Percentiles rank a stretch among this genome's conserved stretches.
Evolutionary conservation across 2,797 vertebrate species (phyloP).

Genomic region (Phyllotis vaccarum): DNA sequence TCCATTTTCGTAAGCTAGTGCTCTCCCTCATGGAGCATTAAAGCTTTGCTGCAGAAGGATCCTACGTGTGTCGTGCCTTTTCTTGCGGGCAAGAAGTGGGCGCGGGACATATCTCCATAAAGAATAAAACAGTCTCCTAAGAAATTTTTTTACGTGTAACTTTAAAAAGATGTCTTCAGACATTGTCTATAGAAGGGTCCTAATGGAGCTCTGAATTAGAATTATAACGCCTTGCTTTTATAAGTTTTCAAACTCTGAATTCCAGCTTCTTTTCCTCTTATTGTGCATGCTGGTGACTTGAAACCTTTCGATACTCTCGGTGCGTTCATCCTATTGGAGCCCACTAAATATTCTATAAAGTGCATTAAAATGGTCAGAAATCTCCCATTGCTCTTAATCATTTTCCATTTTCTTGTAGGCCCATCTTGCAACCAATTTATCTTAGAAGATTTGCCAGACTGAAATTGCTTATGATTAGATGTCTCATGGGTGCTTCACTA

Average conservation of each 20-base stretch:
- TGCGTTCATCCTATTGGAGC: background rate
- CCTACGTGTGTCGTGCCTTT: too few species aligned
- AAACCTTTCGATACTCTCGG: constrained; percentile 22
- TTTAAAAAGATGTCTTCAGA: background rate
- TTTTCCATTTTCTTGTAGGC: background rate
- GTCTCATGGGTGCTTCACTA: background rate
- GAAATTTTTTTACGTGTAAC: constrained; percentile 38
- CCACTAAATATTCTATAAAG: background rate
- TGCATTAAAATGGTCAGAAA: background rate
- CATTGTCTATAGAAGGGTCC: background rate
- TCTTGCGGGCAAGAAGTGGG: too few species aligned
- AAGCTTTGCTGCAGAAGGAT: too few species aligned
- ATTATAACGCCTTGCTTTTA: background rate
- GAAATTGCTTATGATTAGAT: constrained; percentile 40
- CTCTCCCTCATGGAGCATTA: too few species aligned
- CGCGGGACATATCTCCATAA: too few species aligned
- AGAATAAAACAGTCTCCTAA: constrained; percentile 23
- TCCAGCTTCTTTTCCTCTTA: background rate
- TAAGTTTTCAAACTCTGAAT: constrained; percentile 43
- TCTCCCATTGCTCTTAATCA: background rate
- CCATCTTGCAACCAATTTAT: constrained; percentile 16
- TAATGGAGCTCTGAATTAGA: background rate
- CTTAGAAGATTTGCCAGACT: constrained; percentile 9
- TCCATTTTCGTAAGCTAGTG: too few species aligned
- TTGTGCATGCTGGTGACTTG: background rate